Base-by-base conservation (phyloP, 1,140 invertebrate species). In the Hyles vespertilio region DNA sequence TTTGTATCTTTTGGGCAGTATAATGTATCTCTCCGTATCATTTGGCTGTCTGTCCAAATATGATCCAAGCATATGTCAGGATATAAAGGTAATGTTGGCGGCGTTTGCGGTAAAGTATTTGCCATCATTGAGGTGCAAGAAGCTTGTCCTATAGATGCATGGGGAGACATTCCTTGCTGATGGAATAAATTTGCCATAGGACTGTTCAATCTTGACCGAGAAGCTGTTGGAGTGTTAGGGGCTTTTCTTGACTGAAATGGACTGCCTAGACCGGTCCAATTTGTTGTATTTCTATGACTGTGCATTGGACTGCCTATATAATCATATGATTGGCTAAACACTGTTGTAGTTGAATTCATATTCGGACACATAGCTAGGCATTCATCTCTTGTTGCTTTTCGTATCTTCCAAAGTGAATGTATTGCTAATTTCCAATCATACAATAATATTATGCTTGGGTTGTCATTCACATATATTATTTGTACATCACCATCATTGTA, bases 51-150 rank as follows among this genome's bases (percentile, higher is more conserved):
- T 0, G 94, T 95, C 96, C 96, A 98, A 11, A 97, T 89, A 70
- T 96, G 94, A 74, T 98, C 96, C 12, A 98, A 89, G 80, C 96
- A 97, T 52, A 97, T 90, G 68, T 96, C 94, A 1, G 96, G 96
- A 60, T 93, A 94, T 10, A 97, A 86, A 3, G 95, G 95, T 67
- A 95, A 92, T 3, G 92, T 91, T 43, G 92, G 90, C 54, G 85
- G 81, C 0, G 67, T 57, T 32, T 86, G 86, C 3, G 65, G 58
- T 40, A 74, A 57, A 2, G 77, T 80, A 32, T 76, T 79, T 0
- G 79, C 77, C 61, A 84, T 73, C 85, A 87, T 87, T 0, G 89
- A 87, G 1, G 74, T 78, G 0, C 79, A 88, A 22, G 88, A 89
- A 0, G 88, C 84, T 67, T 90, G 89, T 0, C 87, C 87, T 5